Percentiles rank a stretch among this genome's conserved stretches.
phyloP scores from a whole-genome alignment of 2,888 invertebrate species.

The Drosophila formosana region DNA sequence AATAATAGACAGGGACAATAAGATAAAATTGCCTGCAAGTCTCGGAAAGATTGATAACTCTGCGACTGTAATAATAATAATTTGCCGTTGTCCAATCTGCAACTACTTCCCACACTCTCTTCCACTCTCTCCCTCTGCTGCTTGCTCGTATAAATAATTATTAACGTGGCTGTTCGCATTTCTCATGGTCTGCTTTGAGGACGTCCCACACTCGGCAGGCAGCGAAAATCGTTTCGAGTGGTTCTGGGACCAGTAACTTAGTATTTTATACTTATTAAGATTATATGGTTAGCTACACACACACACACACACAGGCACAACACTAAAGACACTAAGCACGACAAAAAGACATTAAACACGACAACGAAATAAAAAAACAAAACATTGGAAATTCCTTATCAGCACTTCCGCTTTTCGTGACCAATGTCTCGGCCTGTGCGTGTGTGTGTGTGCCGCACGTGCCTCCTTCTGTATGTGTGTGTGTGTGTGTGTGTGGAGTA shows the following conservation, averaged over 20 bases:
- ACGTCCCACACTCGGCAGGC: slow-evolving; percentile 18
- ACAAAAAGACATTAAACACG: slow-evolving; percentile 85
- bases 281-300: slow-evolving; percentile 63
- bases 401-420: slow-evolving; percentile 85
- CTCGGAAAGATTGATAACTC: slow-evolving; percentile 1
- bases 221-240: slow-evolving; percentile 47
- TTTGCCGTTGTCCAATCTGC: neutral
- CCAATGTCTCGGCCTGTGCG: slow-evolving; percentile 81
- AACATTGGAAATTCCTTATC: slow-evolving; percentile 85
- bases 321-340: slow-evolving; percentile 83
- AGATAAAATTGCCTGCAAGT: neutral
- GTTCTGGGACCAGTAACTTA: slow-evolving; percentile 53
- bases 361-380: slow-evolving; percentile 81
- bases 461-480: slow-evolving; percentile 18
- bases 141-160: slow-evolving; percentile 17
- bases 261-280: slow-evolving; percentile 73
- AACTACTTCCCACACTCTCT: neutral
- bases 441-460: slow-evolving; percentile 39
- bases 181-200: slow-evolving; percentile 26
- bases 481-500: slow-evolving; percentile 45
- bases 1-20: neutral
- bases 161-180: slow-evolving; percentile 29
- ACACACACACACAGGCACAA: slow-evolving; percentile 43
- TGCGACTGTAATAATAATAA: neutral
- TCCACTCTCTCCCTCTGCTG: neutral